phyloP scores from a whole-genome alignment of 2,888 invertebrate species.

The Zaprionus obscuricornis region DNA sequence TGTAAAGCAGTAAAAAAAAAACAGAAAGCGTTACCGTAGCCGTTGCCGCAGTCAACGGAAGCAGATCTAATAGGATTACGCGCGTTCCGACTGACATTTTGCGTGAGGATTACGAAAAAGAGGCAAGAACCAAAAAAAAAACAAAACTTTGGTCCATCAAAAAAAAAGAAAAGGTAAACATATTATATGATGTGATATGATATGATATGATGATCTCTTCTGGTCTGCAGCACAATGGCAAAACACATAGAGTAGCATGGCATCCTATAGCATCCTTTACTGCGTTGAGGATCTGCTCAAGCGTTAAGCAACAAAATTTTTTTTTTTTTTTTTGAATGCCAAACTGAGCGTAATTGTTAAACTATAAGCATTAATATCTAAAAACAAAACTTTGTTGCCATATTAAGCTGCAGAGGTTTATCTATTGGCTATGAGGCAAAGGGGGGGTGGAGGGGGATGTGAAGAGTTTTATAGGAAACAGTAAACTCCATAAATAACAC shows the following conservation, averaged over 20 bases:
- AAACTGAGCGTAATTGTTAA: slow-evolving; percentile 59
- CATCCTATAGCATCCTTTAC: too few species aligned
- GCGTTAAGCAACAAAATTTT: background rate
- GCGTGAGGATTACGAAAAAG: slow-evolving; percentile 55
- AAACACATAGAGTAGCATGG: too few species aligned
- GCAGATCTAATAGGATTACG: slow-evolving; percentile 71
- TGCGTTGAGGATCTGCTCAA: background rate
- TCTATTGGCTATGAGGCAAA: slow-evolving; percentile 13
- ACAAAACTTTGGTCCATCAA: background rate
- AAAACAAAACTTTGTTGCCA: slow-evolving; percentile 52
- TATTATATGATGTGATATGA: too few species aligned
- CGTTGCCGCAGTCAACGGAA: slow-evolving; percentile 34
- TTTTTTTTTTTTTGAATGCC: background rate
- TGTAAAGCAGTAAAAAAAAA: slow-evolving; percentile 4
- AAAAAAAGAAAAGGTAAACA: too few species aligned
- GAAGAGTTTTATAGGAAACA: slow-evolving; percentile 26
- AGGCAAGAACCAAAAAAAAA: slow-evolving; percentile 42
- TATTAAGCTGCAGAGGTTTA: slow-evolving; percentile 64
- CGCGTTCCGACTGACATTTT: slow-evolving; percentile 53
- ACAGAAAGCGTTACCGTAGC: slow-evolving; percentile 10
- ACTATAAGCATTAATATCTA: slow-evolving; percentile 60
- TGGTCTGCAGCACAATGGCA: slow-evolving; percentile 16
- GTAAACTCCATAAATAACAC: slow-evolving; percentile 72
- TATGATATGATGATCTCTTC: too few species aligned
- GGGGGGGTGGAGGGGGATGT: background rate